Percentiles rank a stretch among this genome's conserved stretches.
phyloP scores from a whole-genome alignment of 2,888 invertebrate species.

The Vanessa cardui region DNA sequence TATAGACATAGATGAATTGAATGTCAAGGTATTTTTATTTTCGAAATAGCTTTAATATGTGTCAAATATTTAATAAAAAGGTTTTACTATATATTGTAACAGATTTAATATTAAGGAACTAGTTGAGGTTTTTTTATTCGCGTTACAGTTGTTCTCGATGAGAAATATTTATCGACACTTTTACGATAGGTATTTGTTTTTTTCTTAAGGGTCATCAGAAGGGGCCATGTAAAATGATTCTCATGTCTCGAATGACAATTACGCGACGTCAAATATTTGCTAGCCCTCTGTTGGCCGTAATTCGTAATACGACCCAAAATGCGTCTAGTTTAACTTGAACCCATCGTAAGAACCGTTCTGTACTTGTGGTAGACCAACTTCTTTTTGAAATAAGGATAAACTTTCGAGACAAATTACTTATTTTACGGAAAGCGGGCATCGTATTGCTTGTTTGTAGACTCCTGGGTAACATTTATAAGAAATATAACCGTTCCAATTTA shows the following conservation, averaged over 20 bases:
- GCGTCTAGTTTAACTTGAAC: conserved; percentile 33
- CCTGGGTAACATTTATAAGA: conserved; percentile 62
- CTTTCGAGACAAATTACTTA: conserved; percentile 64
- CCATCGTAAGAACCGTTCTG: conserved; percentile 7
- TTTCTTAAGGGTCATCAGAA: conserved; percentile 45
- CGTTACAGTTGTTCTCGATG: background rate
- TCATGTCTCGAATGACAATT: conserved; percentile 74
- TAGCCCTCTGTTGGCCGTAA: conserved; percentile 74
- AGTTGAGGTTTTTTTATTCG: background rate
- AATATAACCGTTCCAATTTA: conserved; percentile 52
- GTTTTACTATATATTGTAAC: no score
- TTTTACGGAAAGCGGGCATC: conserved; percentile 65
- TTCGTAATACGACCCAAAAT: conserved; percentile 66
- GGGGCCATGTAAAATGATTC: conserved; percentile 52
- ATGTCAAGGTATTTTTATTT: no score
- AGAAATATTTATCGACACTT: background rate
- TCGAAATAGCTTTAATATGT: no score
- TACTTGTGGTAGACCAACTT: conserved; percentile 41
- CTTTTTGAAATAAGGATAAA: conserved; percentile 45
- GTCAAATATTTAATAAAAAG: no score
- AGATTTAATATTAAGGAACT: no score
- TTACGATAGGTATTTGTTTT: conserved; percentile 21
- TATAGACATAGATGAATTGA: no score
- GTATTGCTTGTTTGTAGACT: conserved; percentile 77
- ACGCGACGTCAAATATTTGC: conserved; percentile 77